phyloP scores from a whole-genome alignment of 2,113 vertebrate species.

The Dasyprocta punctata region DNA sequence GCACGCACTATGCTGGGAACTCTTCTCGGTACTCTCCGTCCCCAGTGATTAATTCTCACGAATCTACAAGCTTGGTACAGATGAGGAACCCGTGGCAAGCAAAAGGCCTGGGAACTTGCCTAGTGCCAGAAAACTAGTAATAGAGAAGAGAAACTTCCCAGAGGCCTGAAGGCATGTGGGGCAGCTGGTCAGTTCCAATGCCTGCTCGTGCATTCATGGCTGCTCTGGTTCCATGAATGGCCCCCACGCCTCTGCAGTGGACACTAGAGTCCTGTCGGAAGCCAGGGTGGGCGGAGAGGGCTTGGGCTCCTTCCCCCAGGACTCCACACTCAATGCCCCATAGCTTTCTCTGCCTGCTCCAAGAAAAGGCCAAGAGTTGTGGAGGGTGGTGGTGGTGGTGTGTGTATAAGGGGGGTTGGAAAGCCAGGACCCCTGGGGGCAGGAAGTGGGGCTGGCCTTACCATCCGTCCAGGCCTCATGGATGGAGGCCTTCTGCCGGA shows the following conservation, averaged over 20 bases:
- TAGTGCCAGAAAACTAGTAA: not conserved
- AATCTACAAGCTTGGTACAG: not conserved
- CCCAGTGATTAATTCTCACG: not conserved
- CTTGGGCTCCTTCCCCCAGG: not conserved
- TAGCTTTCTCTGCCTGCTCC: no score
- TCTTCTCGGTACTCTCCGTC: not conserved
- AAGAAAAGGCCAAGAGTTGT: not conserved
- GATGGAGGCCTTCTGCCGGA: slow-evolving; percentile 98
- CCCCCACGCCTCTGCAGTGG: not conserved
- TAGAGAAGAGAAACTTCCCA: not conserved
- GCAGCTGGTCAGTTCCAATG: not conserved
- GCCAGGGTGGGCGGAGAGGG: not conserved
- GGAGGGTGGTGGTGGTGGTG: not conserved
- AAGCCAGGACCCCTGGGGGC: not conserved
- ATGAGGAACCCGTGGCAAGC: not conserved
- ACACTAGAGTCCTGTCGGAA: not conserved
- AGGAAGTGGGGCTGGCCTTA: slow-evolving; percentile 75
- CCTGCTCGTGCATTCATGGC: not conserved
- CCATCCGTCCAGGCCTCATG: slow-evolving; percentile 99
- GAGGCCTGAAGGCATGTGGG: not conserved
- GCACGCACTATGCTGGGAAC: rapidly evolving
- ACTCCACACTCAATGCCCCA: not conserved
- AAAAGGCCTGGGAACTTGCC: not conserved
- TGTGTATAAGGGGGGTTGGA: no score
- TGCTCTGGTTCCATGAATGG: not conserved